Conservation (phyloP, 2,888 invertebrate species). For the Galeruca laticollis region DNA sequence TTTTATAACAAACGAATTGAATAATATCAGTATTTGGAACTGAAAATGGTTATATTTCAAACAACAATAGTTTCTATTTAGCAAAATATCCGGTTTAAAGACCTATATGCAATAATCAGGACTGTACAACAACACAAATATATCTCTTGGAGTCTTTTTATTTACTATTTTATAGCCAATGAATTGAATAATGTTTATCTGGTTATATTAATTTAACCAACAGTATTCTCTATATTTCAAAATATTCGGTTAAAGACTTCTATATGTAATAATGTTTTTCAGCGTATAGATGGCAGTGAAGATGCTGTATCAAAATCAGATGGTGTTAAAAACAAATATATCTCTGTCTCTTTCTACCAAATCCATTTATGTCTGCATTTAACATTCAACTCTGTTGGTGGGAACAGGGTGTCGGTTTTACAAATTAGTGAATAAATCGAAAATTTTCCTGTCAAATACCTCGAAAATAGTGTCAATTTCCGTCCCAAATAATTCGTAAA, state of each 20-base stretch:
- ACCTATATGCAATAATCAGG: too few relatives aligned
- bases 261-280: background rate
- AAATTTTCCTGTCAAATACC: conserved; percentile 25
- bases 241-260: background rate
- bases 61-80: too few relatives aligned
- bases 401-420: conserved; percentile 27
- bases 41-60: too few relatives aligned
- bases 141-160: too few relatives aligned
- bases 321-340: conserved; percentile 24
- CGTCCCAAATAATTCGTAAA: conserved; percentile 5
- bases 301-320: conserved; percentile 10
- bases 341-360: conserved; percentile 21
- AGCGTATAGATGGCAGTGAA: background rate
- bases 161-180: too few relatives aligned
- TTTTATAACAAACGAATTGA: too few relatives aligned
- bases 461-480: conserved; percentile 31
- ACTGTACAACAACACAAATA: too few relatives aligned
- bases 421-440: conserved; percentile 7
- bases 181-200: too few relatives aligned
- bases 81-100: too few relatives aligned
- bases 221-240: too few relatives aligned
- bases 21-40: too few relatives aligned
- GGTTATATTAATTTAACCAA: too few relatives aligned
- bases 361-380: conserved; percentile 25
- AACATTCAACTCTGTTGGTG: conserved; percentile 32